Base-by-base conservation (phyloP, 2,797 vertebrate species). In the Clarias laeviceps region DNA sequence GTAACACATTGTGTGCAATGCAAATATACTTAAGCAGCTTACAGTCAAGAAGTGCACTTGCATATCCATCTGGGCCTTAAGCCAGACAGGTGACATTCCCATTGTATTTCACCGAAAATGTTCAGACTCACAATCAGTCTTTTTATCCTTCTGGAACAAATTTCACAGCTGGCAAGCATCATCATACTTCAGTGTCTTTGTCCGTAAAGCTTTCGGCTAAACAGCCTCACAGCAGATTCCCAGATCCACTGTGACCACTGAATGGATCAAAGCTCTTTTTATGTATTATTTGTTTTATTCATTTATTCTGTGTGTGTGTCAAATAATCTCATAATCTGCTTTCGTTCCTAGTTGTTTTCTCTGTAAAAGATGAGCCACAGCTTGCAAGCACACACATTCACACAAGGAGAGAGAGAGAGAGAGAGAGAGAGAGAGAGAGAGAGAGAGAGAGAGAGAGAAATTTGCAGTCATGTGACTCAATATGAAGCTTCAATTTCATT, bases 241-340 rank as follows among this genome's bases (percentile, higher is more conserved):
- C 80, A 37, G 22, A n/a, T 27, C 66, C 50, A 77, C 88, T 80
- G 82, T 90, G 20, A 81, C 83, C 86, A 82, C 73, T 54, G 73
- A 87, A 86, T 66, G 74, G 82, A 88, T 91, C 89, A 65, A 22
- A 62, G 50, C 22, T 86, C n/a, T 54, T 24, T 64, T 57, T 18
- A n/a, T 90, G 82, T 27, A 62, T 76, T 81, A 84, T 91, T 80
- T 70, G 24, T 37, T 86, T 77, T 77, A 77, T 91, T 83, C 34
- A 84, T 78, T 77, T 85, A 72, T 89, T 90, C 89, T 84, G 86
- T 50, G 87, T 37, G 85, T 80, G 66, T 82, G 88, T 84, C 77
- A 82, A 88, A 91, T 94, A 94, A 95, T 95, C 93, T 94, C 86
- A 92, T 94, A 94, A 95, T 95, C 93, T 93, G 90, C 91, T 94